Percentiles rank a stretch among this genome's conserved stretches.
phyloP scores from a whole-genome alignment of 2,888 invertebrate genomes.

The Blastobasis lacticolella region DNA sequence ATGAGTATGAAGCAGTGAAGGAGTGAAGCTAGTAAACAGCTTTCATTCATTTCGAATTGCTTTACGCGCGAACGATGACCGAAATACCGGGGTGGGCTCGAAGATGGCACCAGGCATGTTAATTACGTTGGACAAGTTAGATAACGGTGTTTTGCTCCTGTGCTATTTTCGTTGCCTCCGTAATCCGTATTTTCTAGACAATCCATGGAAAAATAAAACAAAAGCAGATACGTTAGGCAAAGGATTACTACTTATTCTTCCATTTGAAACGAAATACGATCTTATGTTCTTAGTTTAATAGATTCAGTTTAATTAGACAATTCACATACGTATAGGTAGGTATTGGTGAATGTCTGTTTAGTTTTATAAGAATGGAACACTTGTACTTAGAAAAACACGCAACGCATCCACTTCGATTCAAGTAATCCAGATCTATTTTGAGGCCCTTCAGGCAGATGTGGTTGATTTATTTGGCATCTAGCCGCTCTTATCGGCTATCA shows the following conservation, averaged over 20 bases:
- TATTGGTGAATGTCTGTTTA: too few species aligned
- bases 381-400: too few species aligned
- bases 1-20: constrained; percentile 21
- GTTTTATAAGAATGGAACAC: too few species aligned
- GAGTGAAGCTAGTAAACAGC: constrained; percentile 36
- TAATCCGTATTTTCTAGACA: too few species aligned
- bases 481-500: constrained; percentile 20
- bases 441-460: constrained; percentile 19
- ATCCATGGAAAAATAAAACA: too few species aligned
- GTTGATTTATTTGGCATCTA: constrained; percentile 20
- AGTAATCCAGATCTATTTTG: constrained; percentile 12
- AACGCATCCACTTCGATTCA: constrained; percentile 4
- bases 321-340: too few species aligned
- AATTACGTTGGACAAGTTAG: constrained; percentile 2
- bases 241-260: too few species aligned
- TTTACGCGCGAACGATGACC: constrained; percentile 9
- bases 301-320: too few species aligned
- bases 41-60: constrained; percentile 38
- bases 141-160: background rate
- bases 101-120: constrained; percentile 5
- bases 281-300: background rate
- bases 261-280: too few species aligned
- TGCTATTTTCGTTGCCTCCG: too few species aligned
- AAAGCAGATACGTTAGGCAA: too few species aligned
- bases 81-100: constrained; percentile 8